Percentiles rank a stretch among this genome's conserved stretches.
These are phyloP conservation scores for Canis aureus DNA, from an alignment of 2,113 vertebrate genomes.

Conservation along the genomic window DNA sequence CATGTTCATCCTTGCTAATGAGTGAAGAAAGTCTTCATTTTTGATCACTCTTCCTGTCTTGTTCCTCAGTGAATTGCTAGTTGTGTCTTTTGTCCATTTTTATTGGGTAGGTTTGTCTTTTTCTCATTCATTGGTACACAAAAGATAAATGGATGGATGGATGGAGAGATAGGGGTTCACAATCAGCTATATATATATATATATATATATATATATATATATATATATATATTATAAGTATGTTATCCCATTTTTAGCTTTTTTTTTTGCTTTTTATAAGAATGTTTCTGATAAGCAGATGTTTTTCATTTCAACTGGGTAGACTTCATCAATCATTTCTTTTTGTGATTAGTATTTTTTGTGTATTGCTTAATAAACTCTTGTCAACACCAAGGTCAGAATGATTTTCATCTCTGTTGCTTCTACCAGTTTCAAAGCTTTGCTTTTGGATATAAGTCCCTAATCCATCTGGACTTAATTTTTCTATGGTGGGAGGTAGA, in stretches of 20 bases:
- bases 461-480: slow-evolving; percentile 72
- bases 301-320: slow-evolving; percentile 33
- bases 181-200: background rate
- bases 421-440: slow-evolving; percentile 12
- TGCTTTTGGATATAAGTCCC: slow-evolving; percentile 13
- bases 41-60: background rate
- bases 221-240: background rate
- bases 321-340: background rate
- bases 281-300: background rate
- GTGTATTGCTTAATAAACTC: slow-evolving; percentile 51
- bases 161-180: background rate
- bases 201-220: background rate
- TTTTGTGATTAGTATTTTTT: background rate
- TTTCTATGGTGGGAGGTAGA: slow-evolving; percentile 42
- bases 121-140: background rate
- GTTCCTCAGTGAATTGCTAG: background rate
- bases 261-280: background rate
- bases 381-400: slow-evolving; percentile 28
- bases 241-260: background rate
- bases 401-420: background rate
- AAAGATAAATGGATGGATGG: background rate
- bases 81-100: background rate
- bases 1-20: fast-evolving
- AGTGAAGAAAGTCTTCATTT: background rate
- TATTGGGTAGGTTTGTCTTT: background rate